phyloP scores from a whole-genome alignment of 2,888 invertebrate genomes.

The Lycophotia porphyrea region DNA sequence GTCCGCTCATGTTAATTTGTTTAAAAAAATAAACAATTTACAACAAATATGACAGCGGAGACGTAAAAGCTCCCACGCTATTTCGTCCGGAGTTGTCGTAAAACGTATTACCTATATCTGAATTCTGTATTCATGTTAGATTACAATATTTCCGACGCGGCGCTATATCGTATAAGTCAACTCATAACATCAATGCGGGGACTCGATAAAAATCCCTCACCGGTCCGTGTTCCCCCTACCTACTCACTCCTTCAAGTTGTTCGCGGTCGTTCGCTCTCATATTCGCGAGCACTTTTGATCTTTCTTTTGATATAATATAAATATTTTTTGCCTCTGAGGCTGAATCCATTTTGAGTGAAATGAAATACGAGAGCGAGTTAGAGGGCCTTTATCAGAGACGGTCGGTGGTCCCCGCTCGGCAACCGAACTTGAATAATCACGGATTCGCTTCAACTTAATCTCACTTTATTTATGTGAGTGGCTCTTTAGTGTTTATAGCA shows the following conservation, averaged over 20 bases:
- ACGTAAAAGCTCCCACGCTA: slow-evolving; percentile 73
- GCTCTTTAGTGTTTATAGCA: slow-evolving; percentile 68
- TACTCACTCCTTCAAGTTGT: slow-evolving; percentile 67
- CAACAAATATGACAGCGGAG: slow-evolving; percentile 65
- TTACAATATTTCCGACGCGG: slow-evolving; percentile 82
- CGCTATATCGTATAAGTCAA: slow-evolving; percentile 78
- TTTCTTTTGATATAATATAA: slow-evolving; percentile 85
- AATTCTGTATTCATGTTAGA: slow-evolving; percentile 84
- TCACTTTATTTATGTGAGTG: slow-evolving; percentile 72
- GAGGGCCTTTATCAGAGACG: slow-evolving; percentile 68
- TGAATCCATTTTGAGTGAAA: slow-evolving; percentile 82
- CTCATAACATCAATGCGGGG: slow-evolving; percentile 78
- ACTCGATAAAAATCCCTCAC: slow-evolving; percentile 80
- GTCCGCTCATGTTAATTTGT: slow-evolving; percentile 64
- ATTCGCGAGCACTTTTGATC: slow-evolving; percentile 82
- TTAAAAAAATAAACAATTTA: slow-evolving; percentile 71
- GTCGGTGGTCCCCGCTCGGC: slow-evolving; percentile 64
- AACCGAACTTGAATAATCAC: slow-evolving; percentile 76
- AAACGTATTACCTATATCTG: slow-evolving; percentile 79
- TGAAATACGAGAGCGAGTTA: slow-evolving; percentile 77
- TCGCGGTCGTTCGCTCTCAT: slow-evolving; percentile 70
- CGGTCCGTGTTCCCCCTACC: slow-evolving; percentile 71
- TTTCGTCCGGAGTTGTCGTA: slow-evolving; percentile 73
- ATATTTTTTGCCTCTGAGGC: slow-evolving; percentile 82
- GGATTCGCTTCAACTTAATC: slow-evolving; percentile 74